Base-by-base conservation (phyloP, 2,888 invertebrate species). In the Tyria jacobaeae region DNA sequence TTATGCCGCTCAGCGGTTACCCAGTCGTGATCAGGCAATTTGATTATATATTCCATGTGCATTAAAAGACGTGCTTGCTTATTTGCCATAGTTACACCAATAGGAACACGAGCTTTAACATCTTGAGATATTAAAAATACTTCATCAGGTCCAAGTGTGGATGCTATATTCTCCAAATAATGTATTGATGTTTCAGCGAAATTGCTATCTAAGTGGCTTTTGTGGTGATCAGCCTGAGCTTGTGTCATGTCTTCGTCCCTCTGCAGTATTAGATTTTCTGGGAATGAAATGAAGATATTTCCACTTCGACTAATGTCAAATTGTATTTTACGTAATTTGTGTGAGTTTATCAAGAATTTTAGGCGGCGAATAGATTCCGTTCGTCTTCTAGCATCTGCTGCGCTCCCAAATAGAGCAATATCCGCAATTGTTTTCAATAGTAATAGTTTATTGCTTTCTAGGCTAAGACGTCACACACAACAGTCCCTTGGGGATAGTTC, bases 1-100 rank as follows among this genome's bases (percentile, higher is more conserved):
- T 78, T 73, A 54, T 73, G 74, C 3, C 69, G 53, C 50, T 60
- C 58, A 52, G 71, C 71, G 39, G 75, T 55, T 25, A 71, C 70
- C 64, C 64, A 75, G 52, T 75, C 73, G 49, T 75, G 71, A 35
- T 56, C 34, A 14, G 44, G 55, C 3, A 35, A 35, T 35, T 12
- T 12, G 35, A 35, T 35, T 35, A 10, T 35, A 14, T 35, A 35
- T 35, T 35, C 12, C 35, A 35, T 35, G 35, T 35, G 35, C 35
- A 35, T 35, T 12, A 35, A 14, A 12, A 35, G 35, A 35, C 12
- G 12, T 35, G 14, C 35, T 14, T 12, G 35, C 35, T 35, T 35
- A 35, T 35, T 35, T 35, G 35, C 35, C 35, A 5, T 14, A 35
- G 35, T 51, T n/a, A 34, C 6, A 7, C 15, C 24, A 9, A 37